These are phyloP conservation scores for Meandrina meandrites DNA, from an alignment of 92 coral and sea anemone species.

Conservation along the genomic window DNA sequence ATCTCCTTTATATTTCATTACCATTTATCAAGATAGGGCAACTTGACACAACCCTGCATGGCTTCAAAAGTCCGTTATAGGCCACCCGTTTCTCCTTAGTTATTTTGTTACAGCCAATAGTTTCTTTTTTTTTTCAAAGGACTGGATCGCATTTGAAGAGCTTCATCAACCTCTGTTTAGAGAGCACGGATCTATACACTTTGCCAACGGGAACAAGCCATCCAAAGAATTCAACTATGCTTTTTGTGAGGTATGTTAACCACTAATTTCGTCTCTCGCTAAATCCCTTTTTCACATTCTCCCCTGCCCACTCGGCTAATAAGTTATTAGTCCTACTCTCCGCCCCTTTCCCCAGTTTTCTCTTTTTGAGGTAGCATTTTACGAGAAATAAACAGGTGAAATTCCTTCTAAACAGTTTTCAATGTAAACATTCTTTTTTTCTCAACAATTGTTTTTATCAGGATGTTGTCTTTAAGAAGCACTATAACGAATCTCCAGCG, in stretches of 20 bases:
- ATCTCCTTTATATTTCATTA: too few species aligned
- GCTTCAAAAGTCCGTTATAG: too few species aligned
- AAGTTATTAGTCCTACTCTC: too few species aligned
- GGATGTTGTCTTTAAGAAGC: conserved; percentile 48
- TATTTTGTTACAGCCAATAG: too few species aligned
- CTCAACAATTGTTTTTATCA: neutral
- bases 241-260: conserved; percentile 15
- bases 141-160: conserved; percentile 24
- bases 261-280: neutral
- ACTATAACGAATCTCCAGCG: conserved; percentile 58
- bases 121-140: neutral
- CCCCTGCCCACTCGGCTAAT: too few species aligned
- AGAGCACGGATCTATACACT: conserved; percentile 3
- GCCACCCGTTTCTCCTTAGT: too few species aligned
- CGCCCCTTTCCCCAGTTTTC: too few species aligned
- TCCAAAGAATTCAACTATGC: conserved; percentile 10
- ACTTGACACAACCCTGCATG: too few species aligned
- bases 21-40: too few species aligned
- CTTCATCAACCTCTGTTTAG: conserved; percentile 17
- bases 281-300: neutral
- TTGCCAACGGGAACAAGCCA: conserved; percentile 17
- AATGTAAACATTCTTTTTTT: neutral
- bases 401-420: too few species aligned
- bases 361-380: too few species aligned
- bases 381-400: too few species aligned